A percentile compares a stretch with the other conserved stretches of the same genome.
Evolutionary conservation across 2,888 invertebrate species (phyloP).

Genomic region (Endomychus coccineus): DNA sequence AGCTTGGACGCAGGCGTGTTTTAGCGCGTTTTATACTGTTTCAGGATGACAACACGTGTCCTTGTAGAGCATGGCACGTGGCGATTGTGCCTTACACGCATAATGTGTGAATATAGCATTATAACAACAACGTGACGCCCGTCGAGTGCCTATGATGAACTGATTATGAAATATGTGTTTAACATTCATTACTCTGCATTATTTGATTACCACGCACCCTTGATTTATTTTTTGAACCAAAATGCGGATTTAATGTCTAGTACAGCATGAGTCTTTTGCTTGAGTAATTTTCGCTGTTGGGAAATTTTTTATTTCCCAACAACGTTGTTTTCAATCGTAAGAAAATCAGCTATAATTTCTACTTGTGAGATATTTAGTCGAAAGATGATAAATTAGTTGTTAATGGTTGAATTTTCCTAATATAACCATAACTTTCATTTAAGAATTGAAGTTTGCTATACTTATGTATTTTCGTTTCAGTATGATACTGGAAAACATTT

Average conservation of each 20-base stretch:
- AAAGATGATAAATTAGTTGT: too few species aligned
- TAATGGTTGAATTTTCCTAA: too few species aligned
- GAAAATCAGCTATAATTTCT: too few species aligned
- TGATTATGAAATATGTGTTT: constrained; percentile 33
- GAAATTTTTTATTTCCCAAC: too few species aligned
- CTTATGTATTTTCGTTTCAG: too few species aligned
- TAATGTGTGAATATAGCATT: constrained; percentile 29
- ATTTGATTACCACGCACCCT: constrained; percentile 22
- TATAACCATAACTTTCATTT: too few species aligned
- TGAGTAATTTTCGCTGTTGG: neutral
- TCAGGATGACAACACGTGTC: constrained; percentile 21
- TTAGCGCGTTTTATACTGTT: constrained; percentile 31
- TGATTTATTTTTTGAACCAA: neutral
- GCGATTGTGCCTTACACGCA: constrained; percentile 23
- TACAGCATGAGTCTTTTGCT: neutral
- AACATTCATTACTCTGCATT: constrained; percentile 30
- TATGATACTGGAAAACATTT: too few species aligned
- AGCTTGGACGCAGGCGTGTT: constrained; percentile 29
- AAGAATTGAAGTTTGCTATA: too few species aligned
- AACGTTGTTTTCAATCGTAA: too few species aligned
- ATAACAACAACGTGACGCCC: constrained; percentile 29
- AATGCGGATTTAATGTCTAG: neutral
- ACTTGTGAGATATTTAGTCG: too few species aligned
- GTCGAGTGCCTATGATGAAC: constrained; percentile 20
- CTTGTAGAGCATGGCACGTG: constrained; percentile 24